A percentile compares a stretch with the other conserved stretches of the same genome.
These are phyloP conservation scores for Dinoponera quadriceps DNA, from an alignment of 1,140 invertebrate genomes.

Conservation along the genomic window DNA sequence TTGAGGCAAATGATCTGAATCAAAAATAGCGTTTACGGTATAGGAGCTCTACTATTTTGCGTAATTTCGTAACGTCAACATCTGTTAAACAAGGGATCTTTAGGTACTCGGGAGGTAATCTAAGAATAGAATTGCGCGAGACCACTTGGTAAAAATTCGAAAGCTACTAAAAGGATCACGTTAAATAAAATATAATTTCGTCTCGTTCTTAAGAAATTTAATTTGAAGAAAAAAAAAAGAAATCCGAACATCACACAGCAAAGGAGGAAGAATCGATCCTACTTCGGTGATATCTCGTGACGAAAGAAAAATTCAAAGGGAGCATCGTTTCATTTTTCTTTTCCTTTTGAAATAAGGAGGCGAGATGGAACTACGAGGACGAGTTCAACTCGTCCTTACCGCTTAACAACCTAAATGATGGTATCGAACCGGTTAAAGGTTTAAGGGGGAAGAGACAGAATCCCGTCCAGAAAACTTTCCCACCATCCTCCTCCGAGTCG, in stretches of 20 bases:
- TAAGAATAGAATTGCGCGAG: neutral
- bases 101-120: neutral
- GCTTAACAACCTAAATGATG: conserved; percentile 16
- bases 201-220: neutral
- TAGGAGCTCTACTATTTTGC: no score
- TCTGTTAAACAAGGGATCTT: neutral
- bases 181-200: neutral
- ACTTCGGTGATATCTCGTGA: neutral
- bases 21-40: no score
- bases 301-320: neutral
- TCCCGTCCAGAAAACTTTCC: conserved; percentile 53
- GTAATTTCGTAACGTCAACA: conserved; percentile 12
- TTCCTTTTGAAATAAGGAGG: neutral
- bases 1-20: conserved; percentile 2
- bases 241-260: neutral
- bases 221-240: neutral
- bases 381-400: conserved; percentile 13
- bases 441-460: conserved; percentile 31
- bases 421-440: conserved; percentile 46
- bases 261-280: neutral
- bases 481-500: conserved; percentile 21
- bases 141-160: no score
- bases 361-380: neutral
- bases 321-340: neutral
- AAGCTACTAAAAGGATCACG: neutral